Evolutionary conservation across 2,797 vertebrate species (phyloP).

Genomic region (Steatocranus sp.): DNA sequence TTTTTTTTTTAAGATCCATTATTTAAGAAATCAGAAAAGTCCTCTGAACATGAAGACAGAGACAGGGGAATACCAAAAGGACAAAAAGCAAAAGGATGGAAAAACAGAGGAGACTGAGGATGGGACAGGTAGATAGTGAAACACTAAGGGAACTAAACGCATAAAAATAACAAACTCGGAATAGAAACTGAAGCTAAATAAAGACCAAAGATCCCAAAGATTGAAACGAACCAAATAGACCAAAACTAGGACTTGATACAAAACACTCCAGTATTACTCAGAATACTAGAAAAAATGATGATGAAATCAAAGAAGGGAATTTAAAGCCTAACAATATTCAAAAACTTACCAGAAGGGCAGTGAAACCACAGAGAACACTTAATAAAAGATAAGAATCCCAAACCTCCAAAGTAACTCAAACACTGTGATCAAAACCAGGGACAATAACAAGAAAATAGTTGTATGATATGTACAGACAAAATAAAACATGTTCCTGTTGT

Average conservation of each 20-base stretch:
- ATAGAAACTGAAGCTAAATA: not conserved
- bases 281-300: not conserved
- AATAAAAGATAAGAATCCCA: not conserved
- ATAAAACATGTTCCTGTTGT: not conserved
- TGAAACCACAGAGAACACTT: not conserved
- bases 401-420: not conserved
- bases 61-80: not conserved
- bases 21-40: not conserved
- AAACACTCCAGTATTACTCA: not conserved
- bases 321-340: not conserved
- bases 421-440: not conserved
- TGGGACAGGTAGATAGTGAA: not conserved
- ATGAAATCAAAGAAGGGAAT: not conserved
- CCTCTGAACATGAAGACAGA: not conserved
- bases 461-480: not conserved
- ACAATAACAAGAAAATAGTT: not conserved
- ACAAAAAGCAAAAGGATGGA: not conserved
- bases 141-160: not conserved
- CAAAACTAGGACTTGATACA: not conserved
- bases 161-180: not conserved
- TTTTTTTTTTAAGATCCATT: no score
- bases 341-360: not conserved
- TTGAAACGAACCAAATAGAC: not conserved
- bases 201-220: not conserved
- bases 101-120: not conserved